Conservation (phyloP, 2,797 vertebrate species). For the Mycteria americana region DNA sequence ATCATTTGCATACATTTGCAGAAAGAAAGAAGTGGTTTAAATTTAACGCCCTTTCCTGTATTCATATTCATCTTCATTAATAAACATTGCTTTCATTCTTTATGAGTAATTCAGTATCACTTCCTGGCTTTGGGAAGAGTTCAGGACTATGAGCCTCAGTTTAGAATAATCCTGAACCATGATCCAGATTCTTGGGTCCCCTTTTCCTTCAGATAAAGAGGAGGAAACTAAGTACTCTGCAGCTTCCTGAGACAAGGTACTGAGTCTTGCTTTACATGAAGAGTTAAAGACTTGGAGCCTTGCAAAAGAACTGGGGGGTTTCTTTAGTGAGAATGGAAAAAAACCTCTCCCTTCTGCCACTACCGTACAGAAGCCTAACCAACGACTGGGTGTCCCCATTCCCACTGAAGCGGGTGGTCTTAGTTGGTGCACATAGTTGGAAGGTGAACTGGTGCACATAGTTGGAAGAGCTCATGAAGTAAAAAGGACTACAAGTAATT, state of each 20-base stretch:
- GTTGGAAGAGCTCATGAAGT: background rate
- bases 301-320: background rate
- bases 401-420: background rate
- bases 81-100: background rate
- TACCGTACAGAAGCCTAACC: background rate
- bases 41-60: background rate
- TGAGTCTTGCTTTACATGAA: background rate
- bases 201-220: background rate
- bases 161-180: conserved; percentile 18
- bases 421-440: background rate
- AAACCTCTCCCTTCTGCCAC: background rate
- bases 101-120: background rate
- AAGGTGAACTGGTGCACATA: background rate
- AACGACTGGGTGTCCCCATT: background rate
- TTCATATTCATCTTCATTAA: background rate
- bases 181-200: background rate
- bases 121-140: background rate
- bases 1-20: background rate
- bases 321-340: background rate
- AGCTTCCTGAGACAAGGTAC: background rate
- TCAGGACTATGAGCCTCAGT: background rate
- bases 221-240: background rate
- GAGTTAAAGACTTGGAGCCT: background rate
- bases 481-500: background rate
- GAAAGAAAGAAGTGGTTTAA: background rate